Evolutionary conservation across 2,113 vertebrate genomes (phyloP).

Genomic region (Ascaphus truei): DNA sequence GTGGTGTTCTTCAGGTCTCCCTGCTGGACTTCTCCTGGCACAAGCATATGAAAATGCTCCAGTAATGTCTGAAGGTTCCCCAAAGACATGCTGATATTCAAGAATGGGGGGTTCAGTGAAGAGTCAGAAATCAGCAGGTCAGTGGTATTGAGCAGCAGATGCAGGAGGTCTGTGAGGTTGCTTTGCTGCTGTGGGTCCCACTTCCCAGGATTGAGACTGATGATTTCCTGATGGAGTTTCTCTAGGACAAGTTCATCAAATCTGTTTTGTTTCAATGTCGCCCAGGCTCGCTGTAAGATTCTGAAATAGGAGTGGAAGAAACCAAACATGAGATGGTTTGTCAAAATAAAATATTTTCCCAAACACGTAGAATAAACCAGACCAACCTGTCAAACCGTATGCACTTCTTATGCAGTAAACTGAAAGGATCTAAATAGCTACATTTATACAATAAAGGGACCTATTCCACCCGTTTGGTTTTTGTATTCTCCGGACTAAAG

Average conservation of each 20-base stretch:
- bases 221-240: neutral
- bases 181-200: neutral
- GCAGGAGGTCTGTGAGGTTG: neutral
- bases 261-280: neutral
- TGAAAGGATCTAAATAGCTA: slow-evolving; percentile 32
- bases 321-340: neutral
- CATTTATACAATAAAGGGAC: too few species aligned
- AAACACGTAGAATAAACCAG: too few species aligned
- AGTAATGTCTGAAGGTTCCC: neutral
- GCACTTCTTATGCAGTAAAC: neutral
- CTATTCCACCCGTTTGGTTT: too few species aligned
- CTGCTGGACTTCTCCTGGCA: neutral
- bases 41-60: neutral
- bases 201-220: neutral
- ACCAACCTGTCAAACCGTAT: neutral
- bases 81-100: neutral
- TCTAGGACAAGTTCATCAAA: neutral
- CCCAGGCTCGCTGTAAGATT: neutral
- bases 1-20: neutral
- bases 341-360: too few species aligned
- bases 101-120: neutral
- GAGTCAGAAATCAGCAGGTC: neutral
- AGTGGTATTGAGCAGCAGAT: neutral
- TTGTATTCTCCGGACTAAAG: too few species aligned
- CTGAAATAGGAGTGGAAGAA: neutral